Conservation (phyloP, 2,888 invertebrate genomes). For the Celastrina argiolus region DNA sequence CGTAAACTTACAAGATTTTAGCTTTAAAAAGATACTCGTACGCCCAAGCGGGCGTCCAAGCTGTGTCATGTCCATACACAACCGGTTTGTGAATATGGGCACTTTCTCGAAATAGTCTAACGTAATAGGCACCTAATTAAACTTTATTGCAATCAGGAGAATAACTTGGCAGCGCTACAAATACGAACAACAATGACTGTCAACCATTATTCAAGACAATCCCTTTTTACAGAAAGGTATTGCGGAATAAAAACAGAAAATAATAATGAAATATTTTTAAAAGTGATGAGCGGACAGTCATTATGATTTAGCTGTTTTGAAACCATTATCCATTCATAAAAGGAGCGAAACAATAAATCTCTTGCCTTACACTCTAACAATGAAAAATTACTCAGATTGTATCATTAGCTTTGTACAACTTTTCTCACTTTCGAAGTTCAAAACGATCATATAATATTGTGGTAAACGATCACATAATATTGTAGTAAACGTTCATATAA, state of each 20-base stretch:
- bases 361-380: conserved; percentile 15
- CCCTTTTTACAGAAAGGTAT: neutral
- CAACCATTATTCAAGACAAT: neutral
- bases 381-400: conserved; percentile 17
- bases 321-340: conserved; percentile 16
- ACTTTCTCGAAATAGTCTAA: too few relatives aligned
- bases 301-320: conserved; percentile 13
- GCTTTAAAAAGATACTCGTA: too few relatives aligned
- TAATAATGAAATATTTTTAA: neutral
- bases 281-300: conserved; percentile 5
- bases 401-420: conserved; percentile 15
- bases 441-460: neutral
- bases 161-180: neutral
- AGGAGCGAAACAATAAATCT: conserved; percentile 15
- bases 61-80: too few relatives aligned
- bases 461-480: too few relatives aligned
- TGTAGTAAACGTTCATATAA: too few relatives aligned
- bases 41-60: too few relatives aligned
- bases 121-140: neutral
- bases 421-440: neutral
- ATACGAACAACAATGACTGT: neutral
- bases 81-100: too few relatives aligned
- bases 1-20: too few relatives aligned
- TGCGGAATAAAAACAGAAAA: neutral
- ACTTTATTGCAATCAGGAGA: neutral